Evolutionary conservation across 2,113 vertebrate genomes (phyloP), one percentile per base, ranked within the genome.

Genomic region (Hemibagrus wyckioides): DNA sequence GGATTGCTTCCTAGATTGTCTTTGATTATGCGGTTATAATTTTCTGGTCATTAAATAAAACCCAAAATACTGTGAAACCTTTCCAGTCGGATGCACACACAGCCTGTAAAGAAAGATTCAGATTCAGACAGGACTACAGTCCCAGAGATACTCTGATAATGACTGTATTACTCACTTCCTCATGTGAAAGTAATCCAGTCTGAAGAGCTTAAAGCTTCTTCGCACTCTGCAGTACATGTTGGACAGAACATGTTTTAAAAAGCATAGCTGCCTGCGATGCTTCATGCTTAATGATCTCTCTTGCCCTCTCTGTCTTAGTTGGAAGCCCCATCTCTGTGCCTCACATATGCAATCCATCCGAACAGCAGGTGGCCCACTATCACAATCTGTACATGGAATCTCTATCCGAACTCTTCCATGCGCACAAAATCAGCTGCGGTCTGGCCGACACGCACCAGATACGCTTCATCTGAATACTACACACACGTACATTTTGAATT

Each of bases 311-410:
- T 71, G 39, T 91, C 86, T 15, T 88, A 97, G 97, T 97, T 90
- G 97, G 97, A 81, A 79, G 79, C 56, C 96, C 96, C 30, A 96
- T 97, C 86, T 76, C 90, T 0, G 95, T 97, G 25, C 95, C 95
- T 6, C 91, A 84, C 57, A 1, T 75, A 8, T 17, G 56, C 1
- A 28, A 15, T 0, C 95, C 96, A 1, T 91, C 93, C 0, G n/a
- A 94, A 2, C 93, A 95, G 39, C 93, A 96, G 59, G 95, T 97
- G 13, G 90, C 93, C 67, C 93, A 92, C 84, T 97, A 96, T 83
- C 96, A 97, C 41, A 21, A 0, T 2, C 93, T 96, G 3, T 97
- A 97, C 91, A 90, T 96, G 91, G 86, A 95, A 14, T 94, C 87
- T 17, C 90, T 97, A 33, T 86, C 92, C 69, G 89, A 93, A 33